These are phyloP conservation scores for Hephaestus fuliginosus DNA, from an alignment of 2,797 vertebrate species.

Conservation along the genomic window DNA sequence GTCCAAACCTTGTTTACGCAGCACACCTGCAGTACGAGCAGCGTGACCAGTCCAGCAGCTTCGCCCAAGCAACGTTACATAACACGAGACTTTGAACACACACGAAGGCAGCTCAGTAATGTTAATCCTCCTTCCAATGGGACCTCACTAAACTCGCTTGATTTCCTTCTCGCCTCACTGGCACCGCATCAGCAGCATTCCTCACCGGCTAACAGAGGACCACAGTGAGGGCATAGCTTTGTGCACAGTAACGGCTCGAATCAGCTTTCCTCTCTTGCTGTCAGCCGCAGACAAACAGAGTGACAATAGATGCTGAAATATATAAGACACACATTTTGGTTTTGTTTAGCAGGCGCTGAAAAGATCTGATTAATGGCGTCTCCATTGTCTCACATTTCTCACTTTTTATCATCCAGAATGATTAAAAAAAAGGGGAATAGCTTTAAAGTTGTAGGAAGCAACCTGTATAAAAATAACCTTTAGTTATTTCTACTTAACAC, in stretches of 20 bases:
- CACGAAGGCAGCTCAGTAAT: conserved; percentile 72
- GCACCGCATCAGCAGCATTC: conserved; percentile 59
- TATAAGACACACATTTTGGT: neutral
- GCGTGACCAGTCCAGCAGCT: conserved; percentile 56
- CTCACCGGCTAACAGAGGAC: conserved; percentile 37
- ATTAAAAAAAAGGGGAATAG: neutral
- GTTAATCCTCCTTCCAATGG: conserved; percentile 69
- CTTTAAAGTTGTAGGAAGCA: neutral
- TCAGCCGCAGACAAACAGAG: neutral
- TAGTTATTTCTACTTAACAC: no score
- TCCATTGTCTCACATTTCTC: neutral
- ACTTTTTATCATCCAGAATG: conserved; percentile 17
- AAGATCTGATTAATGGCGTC: conserved; percentile 4
- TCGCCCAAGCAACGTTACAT: conserved; percentile 50
- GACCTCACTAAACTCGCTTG: conserved; percentile 64
- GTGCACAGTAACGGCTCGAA: conserved; percentile 2
- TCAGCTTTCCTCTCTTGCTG: neutral
- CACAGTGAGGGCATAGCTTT: conserved; percentile 27
- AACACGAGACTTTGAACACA: conserved; percentile 62
- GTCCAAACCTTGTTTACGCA: conserved; percentile 15
- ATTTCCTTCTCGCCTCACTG: conserved; percentile 53
- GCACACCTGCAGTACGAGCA: conserved; percentile 39
- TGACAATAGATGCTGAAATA: neutral
- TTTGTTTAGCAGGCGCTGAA: conserved; percentile 10
- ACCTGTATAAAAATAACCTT: no score